These are phyloP conservation scores for Autographa gamma DNA, from an alignment of 2,888 invertebrate genomes.

Conservation along the genomic window DNA sequence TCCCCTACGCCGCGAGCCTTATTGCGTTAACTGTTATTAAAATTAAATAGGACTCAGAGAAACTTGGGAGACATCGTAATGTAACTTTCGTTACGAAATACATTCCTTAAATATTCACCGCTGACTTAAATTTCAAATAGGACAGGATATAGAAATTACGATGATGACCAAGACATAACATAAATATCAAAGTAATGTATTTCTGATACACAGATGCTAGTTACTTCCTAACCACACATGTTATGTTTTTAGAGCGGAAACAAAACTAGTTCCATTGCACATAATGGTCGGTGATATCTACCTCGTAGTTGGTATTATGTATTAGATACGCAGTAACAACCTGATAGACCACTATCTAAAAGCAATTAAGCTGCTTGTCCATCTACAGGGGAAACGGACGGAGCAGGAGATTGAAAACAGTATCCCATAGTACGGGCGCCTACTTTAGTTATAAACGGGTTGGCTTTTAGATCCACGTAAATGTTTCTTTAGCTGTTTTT, in stretches of 20 bases:
- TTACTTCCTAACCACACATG: conserved; percentile 7
- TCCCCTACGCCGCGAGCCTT: conserved; percentile 45
- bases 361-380: conserved; percentile 42
- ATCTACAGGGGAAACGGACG: conserved; percentile 34
- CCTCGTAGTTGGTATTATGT: conserved; percentile 27
- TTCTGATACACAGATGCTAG: conserved; percentile 3
- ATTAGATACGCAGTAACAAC: conserved; percentile 29
- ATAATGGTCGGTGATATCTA: conserved; percentile 38
- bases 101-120: not conserved
- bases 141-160: not conserved
- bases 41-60: conserved; percentile 8
- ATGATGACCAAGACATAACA: not conserved
- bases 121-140: not conserved
- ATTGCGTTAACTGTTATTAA: conserved; percentile 52
- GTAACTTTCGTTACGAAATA: not conserved
- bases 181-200: not conserved
- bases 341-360: conserved; percentile 50
- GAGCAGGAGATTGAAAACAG: conserved; percentile 49
- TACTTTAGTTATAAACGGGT: conserved; percentile 30
- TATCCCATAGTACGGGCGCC: conserved; percentile 46
- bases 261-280: conserved; percentile 39
- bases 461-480: not conserved
- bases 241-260: conserved; percentile 49
- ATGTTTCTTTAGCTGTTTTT: not conserved
- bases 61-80: not conserved